Evolutionary conservation across 2,888 invertebrate species (phyloP).

Genomic region (Eudasyphora cyanicolor): DNA sequence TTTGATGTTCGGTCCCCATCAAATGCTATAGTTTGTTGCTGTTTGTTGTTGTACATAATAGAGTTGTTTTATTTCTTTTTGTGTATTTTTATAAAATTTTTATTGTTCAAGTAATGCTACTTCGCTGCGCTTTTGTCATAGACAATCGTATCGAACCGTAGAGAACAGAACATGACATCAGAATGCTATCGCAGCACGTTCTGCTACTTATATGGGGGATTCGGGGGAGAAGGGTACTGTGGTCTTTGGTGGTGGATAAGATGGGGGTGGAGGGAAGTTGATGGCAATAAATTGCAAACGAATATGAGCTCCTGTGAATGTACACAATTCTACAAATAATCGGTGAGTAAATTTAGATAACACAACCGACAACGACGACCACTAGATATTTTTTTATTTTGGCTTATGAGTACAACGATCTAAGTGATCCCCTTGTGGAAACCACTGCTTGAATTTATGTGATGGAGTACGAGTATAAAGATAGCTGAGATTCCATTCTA

Average conservation of each 20-base stretch:
- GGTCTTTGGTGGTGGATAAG: too few relatives aligned
- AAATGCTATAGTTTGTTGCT: background rate
- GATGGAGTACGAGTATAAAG: background rate
- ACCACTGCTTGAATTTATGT: background rate
- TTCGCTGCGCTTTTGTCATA: background rate
- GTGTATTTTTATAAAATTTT: too few relatives aligned
- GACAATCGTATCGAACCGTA: background rate
- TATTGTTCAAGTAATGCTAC: background rate
- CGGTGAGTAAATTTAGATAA: slow-evolving; percentile 28
- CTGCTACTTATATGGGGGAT: too few relatives aligned
- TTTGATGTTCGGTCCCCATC: slow-evolving; percentile 43
- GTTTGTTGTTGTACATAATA: background rate
- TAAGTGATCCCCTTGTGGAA: too few relatives aligned
- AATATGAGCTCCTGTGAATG: background rate
- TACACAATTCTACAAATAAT: slow-evolving; percentile 5
- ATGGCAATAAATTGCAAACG: background rate
- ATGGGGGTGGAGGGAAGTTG: background rate
- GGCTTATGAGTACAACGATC: too few relatives aligned
- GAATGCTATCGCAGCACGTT: background rate
- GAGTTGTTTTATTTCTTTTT: background rate
- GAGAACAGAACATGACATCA: background rate
- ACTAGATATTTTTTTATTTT: too few relatives aligned
- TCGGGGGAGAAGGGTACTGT: too few relatives aligned
- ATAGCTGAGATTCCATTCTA: background rate
- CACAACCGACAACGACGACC: too few relatives aligned